A percentile compares a stretch with the other conserved stretches of the same genome.
Conservation (phyloP, 2,888 invertebrate species). For the Spisula subtruncata region DNA sequence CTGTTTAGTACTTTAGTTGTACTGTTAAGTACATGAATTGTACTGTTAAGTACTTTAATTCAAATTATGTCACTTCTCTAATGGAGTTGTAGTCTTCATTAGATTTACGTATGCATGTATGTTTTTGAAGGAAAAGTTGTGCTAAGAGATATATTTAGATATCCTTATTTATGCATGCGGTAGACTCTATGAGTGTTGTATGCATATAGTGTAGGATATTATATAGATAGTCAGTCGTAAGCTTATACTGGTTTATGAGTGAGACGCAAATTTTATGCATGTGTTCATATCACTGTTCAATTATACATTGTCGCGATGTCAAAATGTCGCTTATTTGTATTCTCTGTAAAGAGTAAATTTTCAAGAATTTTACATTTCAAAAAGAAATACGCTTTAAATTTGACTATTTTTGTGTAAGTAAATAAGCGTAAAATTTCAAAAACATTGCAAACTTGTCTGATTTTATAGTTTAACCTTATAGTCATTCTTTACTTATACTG, state of each 20-base stretch:
- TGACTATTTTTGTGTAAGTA: too few species aligned
- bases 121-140: not conserved
- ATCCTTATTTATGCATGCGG: not conserved
- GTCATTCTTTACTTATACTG: not conserved
- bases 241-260: not conserved
- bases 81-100: not conserved
- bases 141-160: not conserved
- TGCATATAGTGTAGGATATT: not conserved
- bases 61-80: not conserved
- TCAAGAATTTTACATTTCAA: too few species aligned
- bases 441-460: too few species aligned
- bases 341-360: too few species aligned
- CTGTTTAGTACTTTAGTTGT: not conserved
- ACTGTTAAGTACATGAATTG: not conserved
- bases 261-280: not conserved
- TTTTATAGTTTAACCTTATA: not conserved
- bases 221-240: not conserved
- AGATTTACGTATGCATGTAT: not conserved
- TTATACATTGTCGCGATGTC: too few species aligned
- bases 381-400: too few species aligned
- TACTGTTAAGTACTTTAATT: not conserved
- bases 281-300: not conserved
- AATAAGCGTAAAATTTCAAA: too few species aligned
- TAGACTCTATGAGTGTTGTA: not conserved
- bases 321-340: too few species aligned